phyloP scores from a whole-genome alignment of 2,113 vertebrate species.

The Trachemys scripta region DNA sequence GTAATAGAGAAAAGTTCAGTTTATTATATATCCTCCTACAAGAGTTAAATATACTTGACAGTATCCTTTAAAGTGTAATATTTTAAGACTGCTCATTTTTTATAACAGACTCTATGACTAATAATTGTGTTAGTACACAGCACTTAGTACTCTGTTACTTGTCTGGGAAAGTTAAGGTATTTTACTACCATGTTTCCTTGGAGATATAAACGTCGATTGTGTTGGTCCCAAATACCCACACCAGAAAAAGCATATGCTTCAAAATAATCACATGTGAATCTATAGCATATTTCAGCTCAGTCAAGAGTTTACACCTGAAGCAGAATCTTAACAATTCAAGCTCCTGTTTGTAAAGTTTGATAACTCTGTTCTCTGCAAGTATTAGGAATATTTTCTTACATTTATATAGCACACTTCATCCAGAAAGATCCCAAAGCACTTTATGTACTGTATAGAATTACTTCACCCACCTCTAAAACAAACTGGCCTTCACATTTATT shows the following conservation, averaged over 20 bases:
- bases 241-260: neutral
- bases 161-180: slow-evolving; percentile 54
- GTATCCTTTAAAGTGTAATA: neutral
- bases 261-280: slow-evolving; percentile 39
- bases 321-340: neutral
- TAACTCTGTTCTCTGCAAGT: slow-evolving; percentile 23
- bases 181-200: slow-evolving; percentile 24
- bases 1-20: neutral
- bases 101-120: neutral
- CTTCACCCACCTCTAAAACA: neutral
- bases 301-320: neutral
- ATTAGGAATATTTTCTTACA: neutral
- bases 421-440: neutral
- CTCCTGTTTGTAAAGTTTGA: neutral
- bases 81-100: neutral
- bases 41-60: slow-evolving; percentile 59
- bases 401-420: neutral
- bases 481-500: neutral
- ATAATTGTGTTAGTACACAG: slow-evolving; percentile 23
- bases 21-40: neutral
- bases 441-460: neutral
- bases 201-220: neutral
- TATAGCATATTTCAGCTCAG: slow-evolving; percentile 22
- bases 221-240: neutral
- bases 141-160: slow-evolving; percentile 22